Evolutionary conservation across 2,113 vertebrate species (phyloP), one percentile per base, ranked within the genome.

Genomic region (Oncorhynchus tshawytscha): DNA sequence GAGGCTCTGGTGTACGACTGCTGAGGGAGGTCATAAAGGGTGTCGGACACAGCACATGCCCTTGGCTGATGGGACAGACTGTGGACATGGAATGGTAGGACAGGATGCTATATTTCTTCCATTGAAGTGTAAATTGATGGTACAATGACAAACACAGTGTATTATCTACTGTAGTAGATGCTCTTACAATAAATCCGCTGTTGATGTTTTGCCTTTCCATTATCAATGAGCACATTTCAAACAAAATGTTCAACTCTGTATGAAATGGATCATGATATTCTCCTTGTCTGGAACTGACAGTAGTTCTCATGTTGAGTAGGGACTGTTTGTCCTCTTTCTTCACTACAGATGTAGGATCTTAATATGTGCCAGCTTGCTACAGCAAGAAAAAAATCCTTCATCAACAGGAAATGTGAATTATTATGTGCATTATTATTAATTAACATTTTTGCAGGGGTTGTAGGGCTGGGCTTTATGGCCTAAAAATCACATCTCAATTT

Each of bases 31-130:
- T 82, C 94, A 96, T 78, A 96, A 95, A 77, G 96, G 97, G 31
- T 99, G 97, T 77, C 96, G 96, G 20, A 99, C 97, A 1, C 97
- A 99, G 70, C 97, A 99, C 89, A 99, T 99, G 97, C 97, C 97
- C 1, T 90, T 96, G 77, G 97, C 97, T 65, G 97, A 99, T 65
- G 97, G 97, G 75, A 98, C 96, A 0, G 89, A 90, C 78, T 99
- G 97, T 88, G 97, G 97, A 39, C 88, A 94, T 83, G 95, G 95
- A 86, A 99, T 97, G 97, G 97, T 99, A 93, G 94, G 94, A 73
- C 66, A 86, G 39, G 16, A 25, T 67, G 12, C 16, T 67, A 9
- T 45, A 45, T 45, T 45, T 45, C 8, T 39, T 39, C 39, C 39
- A 39, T 39, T 39, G 39, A 39, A 39, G 39, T 39, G 39, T 39